A percentile compares a stretch with the other conserved stretches of the same genome.
These are phyloP conservation scores for Aleiodes testaceus DNA, from an alignment of 2,888 invertebrate species.

Conservation along the genomic window DNA sequence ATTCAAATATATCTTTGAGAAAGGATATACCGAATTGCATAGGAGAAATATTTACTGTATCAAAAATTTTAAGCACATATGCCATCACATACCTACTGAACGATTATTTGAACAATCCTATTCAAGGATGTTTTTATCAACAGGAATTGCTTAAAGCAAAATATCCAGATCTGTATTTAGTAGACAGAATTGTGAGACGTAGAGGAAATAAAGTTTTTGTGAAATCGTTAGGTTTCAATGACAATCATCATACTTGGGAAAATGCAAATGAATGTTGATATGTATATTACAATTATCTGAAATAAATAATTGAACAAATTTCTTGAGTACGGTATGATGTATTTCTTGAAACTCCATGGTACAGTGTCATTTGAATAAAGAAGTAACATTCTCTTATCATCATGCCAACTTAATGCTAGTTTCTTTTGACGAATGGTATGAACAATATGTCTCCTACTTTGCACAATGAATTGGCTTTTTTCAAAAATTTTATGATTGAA, in stretches of 20 bases:
- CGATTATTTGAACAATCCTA: conserved; percentile 49
- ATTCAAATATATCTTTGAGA: neutral
- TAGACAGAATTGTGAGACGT: conserved; percentile 39
- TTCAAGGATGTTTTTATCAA: conserved; percentile 58
- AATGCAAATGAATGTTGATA: conserved; percentile 23
- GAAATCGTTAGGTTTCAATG: conserved; percentile 35
- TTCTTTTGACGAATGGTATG: neutral
- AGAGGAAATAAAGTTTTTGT: conserved; percentile 35
- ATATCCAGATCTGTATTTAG: conserved; percentile 38
- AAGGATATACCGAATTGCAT: conserved; percentile 31
- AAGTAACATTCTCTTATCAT: conserved; percentile 14
- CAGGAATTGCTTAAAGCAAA: conserved; percentile 50
- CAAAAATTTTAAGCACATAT: neutral
- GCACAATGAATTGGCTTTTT: conserved; percentile 40
- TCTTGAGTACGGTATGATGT: too few relatives aligned
- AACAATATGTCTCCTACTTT: conserved; percentile 41
- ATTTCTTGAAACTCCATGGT: neutral
- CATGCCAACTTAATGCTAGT: neutral
- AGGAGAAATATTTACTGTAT: too few relatives aligned
- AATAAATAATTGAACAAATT: too few relatives aligned
- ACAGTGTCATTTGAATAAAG: neutral
- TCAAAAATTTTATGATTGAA: conserved; percentile 25
- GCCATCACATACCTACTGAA: conserved; percentile 58
- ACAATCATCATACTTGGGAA: conserved; percentile 39
- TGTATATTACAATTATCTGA: neutral